Evolutionary conservation across 2,888 invertebrate genomes (phyloP).

Genomic region (Calliphora vomitoria): DNA sequence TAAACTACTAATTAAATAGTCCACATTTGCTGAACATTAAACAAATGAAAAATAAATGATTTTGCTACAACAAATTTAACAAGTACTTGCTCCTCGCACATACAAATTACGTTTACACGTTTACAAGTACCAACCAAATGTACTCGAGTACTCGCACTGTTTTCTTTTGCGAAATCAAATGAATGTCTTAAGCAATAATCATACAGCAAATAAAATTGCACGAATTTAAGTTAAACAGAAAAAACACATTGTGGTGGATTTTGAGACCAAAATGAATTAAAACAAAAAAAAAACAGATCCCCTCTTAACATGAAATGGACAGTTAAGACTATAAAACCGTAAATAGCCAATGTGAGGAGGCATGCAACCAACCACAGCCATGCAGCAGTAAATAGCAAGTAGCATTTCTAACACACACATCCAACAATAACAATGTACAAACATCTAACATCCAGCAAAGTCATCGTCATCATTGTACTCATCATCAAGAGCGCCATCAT

Average conservation of each 20-base stretch:
- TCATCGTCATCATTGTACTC: slow-evolving; percentile 59
- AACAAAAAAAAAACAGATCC: slow-evolving; percentile 31
- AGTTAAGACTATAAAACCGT: slow-evolving; percentile 69
- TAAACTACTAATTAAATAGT: slow-evolving; percentile 67
- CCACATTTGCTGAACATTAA: slow-evolving; percentile 44
- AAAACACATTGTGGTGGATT: slow-evolving; percentile 20
- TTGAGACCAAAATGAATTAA: slow-evolving; percentile 53
- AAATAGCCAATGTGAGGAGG: slow-evolving; percentile 64
- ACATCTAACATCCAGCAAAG: slow-evolving; percentile 53
- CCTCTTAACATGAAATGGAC: slow-evolving; percentile 69
- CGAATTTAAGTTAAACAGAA: slow-evolving; percentile 63
- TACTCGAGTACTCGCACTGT: neutral
- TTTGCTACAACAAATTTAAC: slow-evolving; percentile 47
- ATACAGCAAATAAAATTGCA: slow-evolving; percentile 68
- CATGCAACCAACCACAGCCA: slow-evolving; percentile 67
- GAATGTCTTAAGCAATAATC: slow-evolving; percentile 68
- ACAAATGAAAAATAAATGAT: slow-evolving; percentile 14
- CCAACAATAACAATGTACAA: slow-evolving; percentile 36
- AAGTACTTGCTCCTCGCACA: slow-evolving; percentile 36
- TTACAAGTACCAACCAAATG: slow-evolving; percentile 45
- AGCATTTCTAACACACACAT: slow-evolving; percentile 59
- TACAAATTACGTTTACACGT: neutral
- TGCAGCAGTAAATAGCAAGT: slow-evolving; percentile 29
- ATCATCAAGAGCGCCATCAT: slow-evolving; percentile 57
- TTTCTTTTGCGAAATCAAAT: slow-evolving; percentile 67